Evolutionary conservation across 1,140 invertebrate genomes (phyloP), one percentile per base, ranked within the genome.

Genomic region (Monochamus saltuarius): DNA sequence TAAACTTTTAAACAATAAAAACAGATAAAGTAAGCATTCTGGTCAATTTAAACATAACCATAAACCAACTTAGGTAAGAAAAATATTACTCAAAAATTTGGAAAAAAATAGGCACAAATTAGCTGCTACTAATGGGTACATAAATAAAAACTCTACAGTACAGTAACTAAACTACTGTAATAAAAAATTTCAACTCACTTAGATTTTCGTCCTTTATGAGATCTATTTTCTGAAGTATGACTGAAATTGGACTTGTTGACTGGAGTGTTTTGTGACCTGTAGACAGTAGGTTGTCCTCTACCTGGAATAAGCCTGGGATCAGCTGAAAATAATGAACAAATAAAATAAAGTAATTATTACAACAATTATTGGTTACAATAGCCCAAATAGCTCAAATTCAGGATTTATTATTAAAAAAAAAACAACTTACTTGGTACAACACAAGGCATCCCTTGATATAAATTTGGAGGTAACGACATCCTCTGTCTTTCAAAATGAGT

Each of bases 371-470:
- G n/a, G n/a, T n/a, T n/a, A n/a, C n/a, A n/a, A n/a, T n/a, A n/a
- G n/a, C n/a, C n/a, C n/a, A n/a, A n/a, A n/a, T n/a, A n/a, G n/a
- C n/a, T n/a, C n/a, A n/a, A n/a, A n/a, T n/a, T n/a, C n/a, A n/a
- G n/a, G n/a, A n/a, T n/a, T n/a, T 11, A 45, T 8, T 4, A 54
- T 16, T 7, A 4, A 56, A 10, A 40, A 7, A 55, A 29, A 22
- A 36, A 13, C n/a, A 36, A 67, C 73, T 72, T 66, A 77, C 75
- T 61, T 72, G 67, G 73, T 56, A 75, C 53, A 50, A 74, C 61
- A 65, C 72, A 75, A 56, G 75, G 66, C 62, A 77, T 70, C n/a
- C 68, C 67, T 53, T 70, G 73, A 59, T 73, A 75, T 47, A 76
- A 45, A 53, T 68, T 63, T 9, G 68, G 60, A 29, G 58, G 61